Evolutionary conservation across 92 coral and sea anemone species (phyloP).

Genomic region (Plumapathes pennacea): DNA sequence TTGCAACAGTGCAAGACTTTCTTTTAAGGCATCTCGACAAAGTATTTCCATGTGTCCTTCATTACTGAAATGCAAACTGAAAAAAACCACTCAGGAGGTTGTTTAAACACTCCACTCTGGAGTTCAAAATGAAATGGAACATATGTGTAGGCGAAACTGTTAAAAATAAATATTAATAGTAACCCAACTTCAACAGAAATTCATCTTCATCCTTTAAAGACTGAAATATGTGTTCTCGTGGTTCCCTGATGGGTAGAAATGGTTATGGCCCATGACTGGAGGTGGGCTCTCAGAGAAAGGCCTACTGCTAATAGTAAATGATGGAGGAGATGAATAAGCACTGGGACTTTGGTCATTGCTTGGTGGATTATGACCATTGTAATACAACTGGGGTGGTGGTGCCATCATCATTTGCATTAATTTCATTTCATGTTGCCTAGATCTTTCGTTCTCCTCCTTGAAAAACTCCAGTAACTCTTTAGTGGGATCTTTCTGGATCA

Average conservation of each 20-base stretch:
- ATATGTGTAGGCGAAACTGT: too few relatives aligned
- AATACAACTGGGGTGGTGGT: constrained; percentile 18
- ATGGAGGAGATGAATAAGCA: constrained; percentile 17
- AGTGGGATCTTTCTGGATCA: constrained; percentile 25
- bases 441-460: constrained; percentile 24
- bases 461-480: constrained; percentile 33
- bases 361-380: constrained; percentile 28
- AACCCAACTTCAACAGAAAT: constrained; percentile 16
- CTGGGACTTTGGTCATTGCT: constrained; percentile 29
- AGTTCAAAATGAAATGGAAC: too few relatives aligned
- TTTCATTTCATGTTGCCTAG: constrained; percentile 28
- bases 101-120: too few relatives aligned
- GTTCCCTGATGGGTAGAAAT: constrained; percentile 21
- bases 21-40: too few relatives aligned
- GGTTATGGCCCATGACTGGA: constrained; percentile 9
- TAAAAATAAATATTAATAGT: too few relatives aligned
- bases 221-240: constrained; percentile 23
- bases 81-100: too few relatives aligned
- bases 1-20: too few relatives aligned
- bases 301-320: constrained; percentile 25
- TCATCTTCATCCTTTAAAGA: constrained; percentile 22
- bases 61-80: too few relatives aligned
- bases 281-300: constrained; percentile 26
- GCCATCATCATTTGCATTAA: constrained; percentile 39
- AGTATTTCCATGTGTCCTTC: too few relatives aligned